phyloP scores from a whole-genome alignment of 2,113 vertebrate species.

The Bagarius yarrelli region DNA sequence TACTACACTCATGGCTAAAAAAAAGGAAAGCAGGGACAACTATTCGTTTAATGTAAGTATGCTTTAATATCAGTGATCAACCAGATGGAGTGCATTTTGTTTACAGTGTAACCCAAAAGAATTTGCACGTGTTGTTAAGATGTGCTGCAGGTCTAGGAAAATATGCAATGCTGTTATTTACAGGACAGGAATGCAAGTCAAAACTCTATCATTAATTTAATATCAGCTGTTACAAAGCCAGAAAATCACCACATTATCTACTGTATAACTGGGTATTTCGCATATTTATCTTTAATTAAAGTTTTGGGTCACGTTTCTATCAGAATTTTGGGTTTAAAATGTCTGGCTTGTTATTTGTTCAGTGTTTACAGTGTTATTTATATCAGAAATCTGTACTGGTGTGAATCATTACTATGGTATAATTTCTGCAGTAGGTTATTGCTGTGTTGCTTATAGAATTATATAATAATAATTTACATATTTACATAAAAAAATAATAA shows the following conservation, averaged over 20 bases:
- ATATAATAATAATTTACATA: neutral
- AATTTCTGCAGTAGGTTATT: neutral
- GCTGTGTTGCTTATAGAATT: neutral
- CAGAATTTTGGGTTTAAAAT: neutral
- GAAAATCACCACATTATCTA: neutral
- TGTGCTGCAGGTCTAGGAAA: neutral
- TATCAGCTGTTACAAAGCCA: neutral
- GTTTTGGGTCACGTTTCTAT: neutral
- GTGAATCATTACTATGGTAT: neutral
- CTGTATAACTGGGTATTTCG: neutral
- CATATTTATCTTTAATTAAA: neutral
- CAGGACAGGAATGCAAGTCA: too few relatives aligned
- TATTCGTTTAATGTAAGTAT: constrained; percentile 72
- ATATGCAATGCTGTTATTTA: neutral
- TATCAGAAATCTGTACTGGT: neutral
- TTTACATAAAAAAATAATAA: too few relatives aligned
- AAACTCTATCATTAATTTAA: too few relatives aligned
- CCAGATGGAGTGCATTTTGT: neutral
- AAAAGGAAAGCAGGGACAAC: constrained; percentile 66
- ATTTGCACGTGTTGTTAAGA: too few relatives aligned
- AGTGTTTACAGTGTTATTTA: neutral
- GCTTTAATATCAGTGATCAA: neutral
- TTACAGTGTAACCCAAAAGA: neutral
- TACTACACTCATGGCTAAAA: constrained; percentile 62
- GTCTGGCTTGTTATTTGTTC: neutral